A percentile compares a stretch with the other conserved stretches of the same genome.
phyloP scores from a whole-genome alignment of 2,797 vertebrate genomes.

The Bradypodion pumilum region DNA sequence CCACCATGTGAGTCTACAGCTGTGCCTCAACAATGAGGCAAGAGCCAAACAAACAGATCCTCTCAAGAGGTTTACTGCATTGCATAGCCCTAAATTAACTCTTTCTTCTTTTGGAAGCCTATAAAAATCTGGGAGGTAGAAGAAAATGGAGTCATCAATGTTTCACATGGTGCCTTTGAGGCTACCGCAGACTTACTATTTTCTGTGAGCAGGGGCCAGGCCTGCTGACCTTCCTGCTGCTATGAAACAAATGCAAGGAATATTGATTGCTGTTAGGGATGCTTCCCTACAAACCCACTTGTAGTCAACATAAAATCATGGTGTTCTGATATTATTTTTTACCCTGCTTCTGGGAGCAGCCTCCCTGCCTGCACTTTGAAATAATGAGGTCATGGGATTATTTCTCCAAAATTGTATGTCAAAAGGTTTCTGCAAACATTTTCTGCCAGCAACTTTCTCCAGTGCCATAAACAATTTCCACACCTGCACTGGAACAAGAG shows the following conservation, averaged over 20 bases:
- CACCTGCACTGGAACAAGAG: neutral
- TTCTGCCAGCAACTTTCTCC: neutral
- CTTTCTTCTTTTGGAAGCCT: slow-evolving; percentile 25
- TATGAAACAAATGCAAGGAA: neutral
- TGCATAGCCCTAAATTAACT: neutral
- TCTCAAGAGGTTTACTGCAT: slow-evolving; percentile 29
- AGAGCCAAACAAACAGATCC: slow-evolving; percentile 24
- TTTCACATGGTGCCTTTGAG: neutral
- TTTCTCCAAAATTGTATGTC: neutral
- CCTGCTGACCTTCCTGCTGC: neutral
- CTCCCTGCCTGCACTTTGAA: slow-evolving; percentile 1
- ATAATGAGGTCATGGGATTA: neutral
- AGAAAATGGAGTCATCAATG: neutral
- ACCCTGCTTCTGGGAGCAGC: neutral
- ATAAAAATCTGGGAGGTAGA: neutral
- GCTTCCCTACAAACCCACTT: neutral
- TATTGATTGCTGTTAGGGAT: neutral
- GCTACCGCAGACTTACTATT: neutral
- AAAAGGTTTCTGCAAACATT: neutral
- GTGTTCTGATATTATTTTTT: slow-evolving; percentile 2
- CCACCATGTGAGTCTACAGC: slow-evolving; percentile 34
- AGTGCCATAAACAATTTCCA: neutral
- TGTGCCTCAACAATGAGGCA: slow-evolving; percentile 28
- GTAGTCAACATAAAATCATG: neutral
- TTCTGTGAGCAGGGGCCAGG: fast-evolving